Conservation (phyloP, 2,113 vertebrate species). For the Labrus mixtus region DNA sequence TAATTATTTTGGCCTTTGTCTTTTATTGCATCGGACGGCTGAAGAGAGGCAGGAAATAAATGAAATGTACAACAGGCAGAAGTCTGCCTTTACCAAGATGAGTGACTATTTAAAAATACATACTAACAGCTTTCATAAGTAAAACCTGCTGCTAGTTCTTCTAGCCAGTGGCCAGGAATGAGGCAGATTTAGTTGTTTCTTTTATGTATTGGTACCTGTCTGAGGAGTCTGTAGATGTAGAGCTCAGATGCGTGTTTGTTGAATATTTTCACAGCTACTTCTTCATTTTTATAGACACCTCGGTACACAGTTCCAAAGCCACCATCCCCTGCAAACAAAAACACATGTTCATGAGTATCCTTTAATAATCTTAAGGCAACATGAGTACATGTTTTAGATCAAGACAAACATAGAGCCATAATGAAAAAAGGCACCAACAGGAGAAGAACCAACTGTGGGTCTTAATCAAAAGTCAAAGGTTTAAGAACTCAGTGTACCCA, state of each 20-base stretch:
- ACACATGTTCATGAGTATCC: not conserved
- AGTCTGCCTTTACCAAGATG: too few species aligned
- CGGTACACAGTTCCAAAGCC: slow-evolving; percentile 97
- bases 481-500: slow-evolving; percentile 81
- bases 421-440: not conserved
- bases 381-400: not conserved
- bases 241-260: slow-evolving; percentile 93
- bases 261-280: slow-evolving; percentile 97
- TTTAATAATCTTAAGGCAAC: not conserved
- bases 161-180: too few species aligned
- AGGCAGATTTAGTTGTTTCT: too few species aligned
- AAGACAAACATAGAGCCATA: too few species aligned
- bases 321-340: slow-evolving; percentile 87
- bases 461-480: not conserved
- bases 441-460: not conserved
- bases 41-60: too few species aligned
- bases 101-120: too few species aligned
- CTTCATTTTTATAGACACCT: slow-evolving; percentile 91
- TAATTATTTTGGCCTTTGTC: too few species aligned
- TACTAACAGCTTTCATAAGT: too few species aligned
- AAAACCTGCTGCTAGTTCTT: too few species aligned
- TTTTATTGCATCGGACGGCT: too few species aligned
- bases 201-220: slow-evolving; percentile 89
- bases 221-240: slow-evolving; percentile 88
- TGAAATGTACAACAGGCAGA: too few species aligned